These are phyloP conservation scores for Cheilosia soror DNA, from an alignment of 2,888 invertebrate species.

Conservation along the genomic window DNA sequence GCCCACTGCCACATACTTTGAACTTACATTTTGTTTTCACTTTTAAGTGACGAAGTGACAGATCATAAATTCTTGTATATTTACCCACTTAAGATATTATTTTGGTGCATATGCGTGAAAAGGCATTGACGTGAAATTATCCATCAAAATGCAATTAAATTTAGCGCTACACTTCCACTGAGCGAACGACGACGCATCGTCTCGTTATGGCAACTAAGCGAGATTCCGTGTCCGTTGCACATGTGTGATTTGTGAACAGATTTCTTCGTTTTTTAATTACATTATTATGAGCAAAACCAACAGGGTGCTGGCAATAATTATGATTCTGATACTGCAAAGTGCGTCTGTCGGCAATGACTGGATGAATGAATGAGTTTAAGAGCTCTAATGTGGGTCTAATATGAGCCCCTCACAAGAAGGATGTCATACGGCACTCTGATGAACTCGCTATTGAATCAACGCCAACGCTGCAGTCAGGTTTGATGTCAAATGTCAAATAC, in stretches of 20 bases:
- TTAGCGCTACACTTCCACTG: slow-evolving; percentile 59
- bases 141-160: slow-evolving; percentile 74
- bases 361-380: too few species aligned
- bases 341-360: too few species aligned
- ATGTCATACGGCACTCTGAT: too few species aligned
- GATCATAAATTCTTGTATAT: slow-evolving; percentile 68
- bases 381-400: too few species aligned
- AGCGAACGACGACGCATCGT: slow-evolving; percentile 46
- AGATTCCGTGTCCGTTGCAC: slow-evolving; percentile 69
- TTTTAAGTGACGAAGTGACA: slow-evolving; percentile 59
- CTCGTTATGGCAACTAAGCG: slow-evolving; percentile 63
- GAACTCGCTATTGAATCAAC: too few species aligned
- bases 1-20: slow-evolving; percentile 8
- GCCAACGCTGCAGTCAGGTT: too few species aligned
- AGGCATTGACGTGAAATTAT: slow-evolving; percentile 72
- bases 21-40: slow-evolving; percentile 23
- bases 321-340: too few species aligned
- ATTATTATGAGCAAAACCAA: not conserved
- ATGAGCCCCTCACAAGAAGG: too few species aligned
- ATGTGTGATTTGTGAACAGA: slow-evolving; percentile 60
- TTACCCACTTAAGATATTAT: slow-evolving; percentile 67
- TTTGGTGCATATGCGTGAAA: slow-evolving; percentile 64
- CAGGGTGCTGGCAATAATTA: slow-evolving; percentile 6
- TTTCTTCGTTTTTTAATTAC: not conserved
- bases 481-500: too few species aligned